Evolutionary conservation across 2,113 vertebrate genomes (phyloP).

Genomic region (Opisthocomus hoazin): DNA sequence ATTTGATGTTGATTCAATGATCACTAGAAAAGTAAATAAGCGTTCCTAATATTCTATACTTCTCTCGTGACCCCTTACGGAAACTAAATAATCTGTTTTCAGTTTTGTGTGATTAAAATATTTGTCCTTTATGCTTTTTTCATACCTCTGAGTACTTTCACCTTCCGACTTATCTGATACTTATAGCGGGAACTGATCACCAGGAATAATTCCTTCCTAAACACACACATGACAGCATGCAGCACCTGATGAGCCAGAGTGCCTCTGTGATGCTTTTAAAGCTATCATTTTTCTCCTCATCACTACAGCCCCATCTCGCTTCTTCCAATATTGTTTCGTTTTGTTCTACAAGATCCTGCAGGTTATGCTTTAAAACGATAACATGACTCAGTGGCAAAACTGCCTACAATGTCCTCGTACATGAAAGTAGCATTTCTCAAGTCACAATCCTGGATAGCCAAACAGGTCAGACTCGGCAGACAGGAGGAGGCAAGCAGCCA

Average conservation of each 20-base stretch:
- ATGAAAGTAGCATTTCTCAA: background rate
- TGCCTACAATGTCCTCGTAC: background rate
- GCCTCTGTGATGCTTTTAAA: background rate
- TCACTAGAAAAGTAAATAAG: background rate
- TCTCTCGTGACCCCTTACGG: background rate
- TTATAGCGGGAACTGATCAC: background rate
- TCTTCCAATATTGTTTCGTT: background rate
- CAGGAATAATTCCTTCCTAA: background rate
- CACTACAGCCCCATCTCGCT: constrained; percentile 2
- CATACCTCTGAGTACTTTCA: background rate
- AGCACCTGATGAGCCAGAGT: background rate
- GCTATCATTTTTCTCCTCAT: background rate
- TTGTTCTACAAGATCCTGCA: constrained; percentile 23
- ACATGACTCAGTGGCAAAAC: background rate
- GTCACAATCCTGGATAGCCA: background rate
- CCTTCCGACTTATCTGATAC: background rate
- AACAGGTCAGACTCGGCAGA: background rate
- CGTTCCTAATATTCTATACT: background rate
- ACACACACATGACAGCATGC: background rate
- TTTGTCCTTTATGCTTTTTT: background rate
- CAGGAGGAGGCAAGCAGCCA: background rate
- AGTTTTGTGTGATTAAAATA: background rate
- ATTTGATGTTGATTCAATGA: background rate
- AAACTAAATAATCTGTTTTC: background rate
- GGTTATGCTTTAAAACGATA: constrained; percentile 25